Evolutionary conservation across 2,888 invertebrate species (phyloP).

Genomic region (Aphelenchoides bicaudatus): DNA sequence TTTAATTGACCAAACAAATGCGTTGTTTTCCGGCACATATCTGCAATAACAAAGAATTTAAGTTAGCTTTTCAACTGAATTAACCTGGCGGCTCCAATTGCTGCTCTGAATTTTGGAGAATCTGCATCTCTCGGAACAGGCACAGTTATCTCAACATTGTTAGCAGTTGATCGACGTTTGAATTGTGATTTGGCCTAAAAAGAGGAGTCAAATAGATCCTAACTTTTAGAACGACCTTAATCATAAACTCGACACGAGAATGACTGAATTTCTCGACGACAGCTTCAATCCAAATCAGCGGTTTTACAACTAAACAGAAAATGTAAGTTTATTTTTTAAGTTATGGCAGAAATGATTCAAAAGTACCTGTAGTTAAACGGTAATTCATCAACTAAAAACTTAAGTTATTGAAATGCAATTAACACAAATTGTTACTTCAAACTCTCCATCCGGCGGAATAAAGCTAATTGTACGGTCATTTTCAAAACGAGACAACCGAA

Average conservation of each 20-base stretch:
- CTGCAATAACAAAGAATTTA: too few relatives aligned
- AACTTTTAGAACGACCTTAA: constrained; percentile 68
- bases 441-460: constrained; percentile 93
- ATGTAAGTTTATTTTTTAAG: too few relatives aligned
- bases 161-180: constrained; percentile 91
- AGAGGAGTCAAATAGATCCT: neutral
- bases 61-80: too few relatives aligned
- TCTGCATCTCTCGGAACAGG: constrained; percentile 95
- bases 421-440: constrained; percentile 16
- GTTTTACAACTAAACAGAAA: constrained; percentile 96
- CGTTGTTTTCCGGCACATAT: constrained; percentile 93
- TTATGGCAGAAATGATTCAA: too few relatives aligned
- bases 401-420: constrained; percentile 69
- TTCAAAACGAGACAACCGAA: constrained; percentile 85
- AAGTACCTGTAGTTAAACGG: constrained; percentile 85
- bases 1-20: constrained; percentile 77
- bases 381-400: constrained; percentile 93
- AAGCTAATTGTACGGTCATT: constrained; percentile 86
- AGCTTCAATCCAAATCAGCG: constrained; percentile 95
- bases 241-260: constrained; percentile 95
- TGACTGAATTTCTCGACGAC: constrained; percentile 96
- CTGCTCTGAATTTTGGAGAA: constrained; percentile 79
- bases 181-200: constrained; percentile 86
- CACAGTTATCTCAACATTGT: constrained; percentile 94
- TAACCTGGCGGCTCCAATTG: constrained; percentile 89